Base-by-base conservation (phyloP, 2,113 vertebrate species). In the Dromaius novaehollandiae region DNA sequence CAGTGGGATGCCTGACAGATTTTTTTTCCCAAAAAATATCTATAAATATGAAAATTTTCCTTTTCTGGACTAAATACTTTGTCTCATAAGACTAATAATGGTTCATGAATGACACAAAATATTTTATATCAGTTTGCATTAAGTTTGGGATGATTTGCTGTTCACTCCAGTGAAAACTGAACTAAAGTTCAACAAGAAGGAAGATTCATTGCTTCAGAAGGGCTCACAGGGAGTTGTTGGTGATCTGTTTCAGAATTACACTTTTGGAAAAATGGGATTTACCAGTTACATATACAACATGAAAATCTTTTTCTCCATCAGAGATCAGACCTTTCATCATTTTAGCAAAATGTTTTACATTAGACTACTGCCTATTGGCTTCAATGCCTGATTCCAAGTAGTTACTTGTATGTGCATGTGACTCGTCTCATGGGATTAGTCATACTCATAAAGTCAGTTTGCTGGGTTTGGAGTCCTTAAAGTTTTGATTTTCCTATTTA, bases 71-170 rank as follows among this genome's bases (percentile, higher is more conserved):
- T 92, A 86, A 95, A 60, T 70, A 56, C 56, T 86, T 42, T 86
- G 56, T 84, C 86, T 92, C 86, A 15, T 71, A 90, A 94, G 83
- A 90, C 51, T 82, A 84, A 93, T 86, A 92, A 82, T n/a, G 26
- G 50, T 95, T 84, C 81, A 36, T 92, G 94, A 92, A 60, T 68
- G 69, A 51, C 86, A 94, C 38, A 64, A 44, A 90, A 90, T 60
- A 76, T 50, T 92, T 92, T 13, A 21, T 79, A 51, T 82, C 70
- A 60, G 20, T 92, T 93, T 90, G 46, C 81, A 91, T 92, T 95
- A 65, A 71, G 70, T 68, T 87, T 65, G 91, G 69, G 56, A 56
- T 42, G 84, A 64, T 88, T 92, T 90, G 55, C 83, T 84, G 34
- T 36, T 90, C 5, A 4, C 55, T 95, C 80, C 86, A 90, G 50